phyloP scores from a whole-genome alignment of 2,888 invertebrate species.

The Drosophila tripunctata region DNA sequence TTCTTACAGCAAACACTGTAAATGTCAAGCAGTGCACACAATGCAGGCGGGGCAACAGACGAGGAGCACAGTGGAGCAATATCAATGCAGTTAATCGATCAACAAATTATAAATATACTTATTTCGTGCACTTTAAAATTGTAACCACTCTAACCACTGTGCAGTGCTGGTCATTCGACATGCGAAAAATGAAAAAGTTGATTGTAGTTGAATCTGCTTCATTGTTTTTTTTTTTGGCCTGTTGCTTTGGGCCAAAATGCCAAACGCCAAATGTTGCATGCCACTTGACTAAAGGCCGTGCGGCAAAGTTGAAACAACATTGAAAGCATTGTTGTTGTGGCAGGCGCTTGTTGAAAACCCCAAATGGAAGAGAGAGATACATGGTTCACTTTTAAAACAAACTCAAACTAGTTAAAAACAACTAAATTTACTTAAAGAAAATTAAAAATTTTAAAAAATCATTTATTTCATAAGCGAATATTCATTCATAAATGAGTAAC shows the following conservation, averaged over 20 bases:
- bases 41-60: neutral
- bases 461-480: neutral
- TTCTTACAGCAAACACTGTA: constrained; percentile 40
- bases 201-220: constrained; percentile 18
- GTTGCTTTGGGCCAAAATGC: constrained; percentile 60
- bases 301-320: constrained; percentile 65
- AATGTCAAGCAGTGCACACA: constrained; percentile 63
- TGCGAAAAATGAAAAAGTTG: constrained; percentile 44
- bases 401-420: neutral
- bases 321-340: neutral
- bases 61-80: constrained; percentile 36
- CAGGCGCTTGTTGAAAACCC: constrained; percentile 30
- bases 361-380: neutral
- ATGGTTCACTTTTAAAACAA: neutral
- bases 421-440: neutral
- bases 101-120: neutral
- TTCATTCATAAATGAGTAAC: too few species aligned
- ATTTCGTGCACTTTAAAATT: neutral
- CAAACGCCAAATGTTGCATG: constrained; percentile 48
- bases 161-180: constrained; percentile 39
- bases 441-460: too few species aligned
- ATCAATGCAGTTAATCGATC: neutral
- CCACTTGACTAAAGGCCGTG: constrained; percentile 58
- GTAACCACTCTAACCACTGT: constrained; percentile 49
- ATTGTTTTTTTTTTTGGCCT: constrained; percentile 45